Percentiles rank a stretch among this genome's conserved stretches.
These are phyloP conservation scores for Oophaga sylvatica DNA, from an alignment of 2,797 vertebrate species.

Conservation along the genomic window DNA sequence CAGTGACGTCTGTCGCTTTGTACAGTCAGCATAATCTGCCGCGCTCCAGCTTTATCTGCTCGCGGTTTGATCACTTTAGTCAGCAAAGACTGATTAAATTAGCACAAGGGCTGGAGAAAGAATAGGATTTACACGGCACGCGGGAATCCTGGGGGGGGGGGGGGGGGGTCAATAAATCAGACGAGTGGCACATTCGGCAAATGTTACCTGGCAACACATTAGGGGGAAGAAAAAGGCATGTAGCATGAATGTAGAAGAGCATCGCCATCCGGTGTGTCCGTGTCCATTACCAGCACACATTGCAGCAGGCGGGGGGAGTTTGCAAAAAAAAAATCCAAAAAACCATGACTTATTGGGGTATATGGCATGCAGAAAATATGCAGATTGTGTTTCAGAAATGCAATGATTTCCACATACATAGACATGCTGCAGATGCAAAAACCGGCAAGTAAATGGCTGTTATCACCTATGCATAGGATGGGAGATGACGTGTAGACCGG, in stretches of 20 bases:
- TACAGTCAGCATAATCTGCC: neutral
- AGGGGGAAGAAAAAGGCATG: neutral
- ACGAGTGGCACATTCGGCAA: neutral
- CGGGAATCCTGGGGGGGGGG: neutral
- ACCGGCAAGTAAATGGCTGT: no score
- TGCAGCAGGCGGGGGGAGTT: neutral
- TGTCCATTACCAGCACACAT: neutral
- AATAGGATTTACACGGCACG: neutral
- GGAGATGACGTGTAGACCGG: no score
- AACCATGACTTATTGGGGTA: no score
- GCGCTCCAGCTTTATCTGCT: neutral
- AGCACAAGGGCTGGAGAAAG: neutral
- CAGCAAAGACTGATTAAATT: constrained; percentile 12
- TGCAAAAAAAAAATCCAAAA: no score
- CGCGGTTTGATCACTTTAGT: neutral
- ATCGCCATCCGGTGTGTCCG: neutral
- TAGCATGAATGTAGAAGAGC: neutral
- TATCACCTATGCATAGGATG: no score
- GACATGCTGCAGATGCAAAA: no score
- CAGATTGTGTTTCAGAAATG: no score
- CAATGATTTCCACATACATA: no score
- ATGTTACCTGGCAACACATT: neutral
- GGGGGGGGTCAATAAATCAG: neutral
- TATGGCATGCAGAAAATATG: no score
- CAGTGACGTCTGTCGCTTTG: neutral